Conservation (phyloP, 2,888 invertebrate genomes). For the Thelaira solivaga region DNA sequence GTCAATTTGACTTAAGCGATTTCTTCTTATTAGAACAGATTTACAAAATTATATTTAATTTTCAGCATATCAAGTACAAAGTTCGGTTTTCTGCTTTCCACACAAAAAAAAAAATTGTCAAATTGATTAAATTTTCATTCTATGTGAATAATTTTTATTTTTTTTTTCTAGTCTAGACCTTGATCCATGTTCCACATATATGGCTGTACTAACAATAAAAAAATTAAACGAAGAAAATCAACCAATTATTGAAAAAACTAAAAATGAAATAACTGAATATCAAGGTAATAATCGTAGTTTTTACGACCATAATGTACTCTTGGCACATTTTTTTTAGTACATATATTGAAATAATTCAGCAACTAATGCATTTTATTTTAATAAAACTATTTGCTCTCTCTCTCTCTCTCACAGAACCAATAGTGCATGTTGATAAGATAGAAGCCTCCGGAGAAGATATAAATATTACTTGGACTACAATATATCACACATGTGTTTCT, state of each 20-base stretch:
- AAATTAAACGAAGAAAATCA: slow-evolving; percentile 42
- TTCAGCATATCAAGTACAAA: too few relatives aligned
- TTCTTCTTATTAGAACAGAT: too few relatives aligned
- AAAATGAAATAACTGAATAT: slow-evolving; percentile 67
- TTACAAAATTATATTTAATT: too few relatives aligned
- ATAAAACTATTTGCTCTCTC: too few relatives aligned
- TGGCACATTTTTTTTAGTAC: background rate
- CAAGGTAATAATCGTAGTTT: slow-evolving; percentile 67
- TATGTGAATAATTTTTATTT: background rate
- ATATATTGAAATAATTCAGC: background rate
- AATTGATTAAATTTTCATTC: background rate
- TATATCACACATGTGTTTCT: slow-evolving; percentile 68
- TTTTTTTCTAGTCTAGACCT: slow-evolving; percentile 68
- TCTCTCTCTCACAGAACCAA: slow-evolving; percentile 63
- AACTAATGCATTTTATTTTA: too few relatives aligned
- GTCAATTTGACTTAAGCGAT: too few relatives aligned
- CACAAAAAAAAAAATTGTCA: background rate
- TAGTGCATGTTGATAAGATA: slow-evolving; percentile 62
- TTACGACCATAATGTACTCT: too few relatives aligned
- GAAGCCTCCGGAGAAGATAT: slow-evolving; percentile 62
- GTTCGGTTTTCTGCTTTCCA: too few relatives aligned
- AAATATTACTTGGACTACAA: slow-evolving; percentile 68
- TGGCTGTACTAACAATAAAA: slow-evolving; percentile 64
- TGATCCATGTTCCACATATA: slow-evolving; percentile 71
- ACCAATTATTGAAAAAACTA: slow-evolving; percentile 53